These are phyloP conservation scores for Eclectus roratus DNA, from an alignment of 2,113 vertebrate genomes.

Conservation along the genomic window DNA sequence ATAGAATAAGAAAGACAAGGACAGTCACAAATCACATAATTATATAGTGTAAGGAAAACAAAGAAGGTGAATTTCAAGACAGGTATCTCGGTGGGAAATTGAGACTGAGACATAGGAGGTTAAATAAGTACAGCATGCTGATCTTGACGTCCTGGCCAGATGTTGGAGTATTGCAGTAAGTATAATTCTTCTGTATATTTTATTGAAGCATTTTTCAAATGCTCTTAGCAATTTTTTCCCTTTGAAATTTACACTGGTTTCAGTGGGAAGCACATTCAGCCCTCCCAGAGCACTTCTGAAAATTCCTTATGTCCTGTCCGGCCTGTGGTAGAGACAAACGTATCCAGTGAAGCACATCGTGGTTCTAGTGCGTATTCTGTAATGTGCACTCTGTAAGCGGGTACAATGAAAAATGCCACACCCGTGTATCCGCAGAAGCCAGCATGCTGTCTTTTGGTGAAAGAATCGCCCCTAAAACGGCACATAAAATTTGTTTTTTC, in stretches of 20 bases:
- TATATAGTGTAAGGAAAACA: neutral
- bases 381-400: neutral
- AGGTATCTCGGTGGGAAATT: neutral
- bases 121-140: neutral
- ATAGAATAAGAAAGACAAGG: neutral
- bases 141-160: neutral
- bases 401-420: no score
- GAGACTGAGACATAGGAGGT: neutral
- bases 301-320: neutral
- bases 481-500: fast-evolving
- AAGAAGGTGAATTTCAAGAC: neutral
- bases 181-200: neutral
- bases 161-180: neutral
- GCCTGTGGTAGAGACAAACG: neutral
- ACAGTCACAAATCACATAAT: neutral
- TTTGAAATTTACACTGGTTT: neutral
- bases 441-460: fast-evolving
- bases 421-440: neutral
- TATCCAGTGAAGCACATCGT: neutral
- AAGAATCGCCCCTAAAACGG: fast-evolving
- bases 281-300: neutral
- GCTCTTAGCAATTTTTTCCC: neutral
- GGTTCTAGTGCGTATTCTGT: neutral
- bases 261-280: neutral
- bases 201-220: neutral